These are phyloP conservation scores for Platichthys flesus DNA, from an alignment of 2,113 vertebrate species.

Conservation along the genomic window DNA sequence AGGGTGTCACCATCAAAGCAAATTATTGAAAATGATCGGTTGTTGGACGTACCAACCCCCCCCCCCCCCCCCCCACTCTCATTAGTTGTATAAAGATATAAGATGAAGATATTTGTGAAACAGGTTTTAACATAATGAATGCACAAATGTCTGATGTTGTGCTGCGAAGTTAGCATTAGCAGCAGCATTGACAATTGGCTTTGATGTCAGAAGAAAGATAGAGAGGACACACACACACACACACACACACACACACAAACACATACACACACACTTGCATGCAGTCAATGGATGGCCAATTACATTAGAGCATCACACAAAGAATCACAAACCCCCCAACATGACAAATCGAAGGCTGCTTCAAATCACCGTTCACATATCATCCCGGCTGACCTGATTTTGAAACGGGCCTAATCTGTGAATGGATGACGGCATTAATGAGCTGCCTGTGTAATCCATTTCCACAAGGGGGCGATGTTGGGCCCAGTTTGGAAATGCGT, in stretches of 20 bases:
- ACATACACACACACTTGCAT: neutral
- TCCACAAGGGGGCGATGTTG: constrained; percentile 61
- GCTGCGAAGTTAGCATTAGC: constrained; percentile 5
- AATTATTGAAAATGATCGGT: too few species aligned
- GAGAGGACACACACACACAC: too few species aligned
- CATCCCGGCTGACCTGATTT: constrained; percentile 67
- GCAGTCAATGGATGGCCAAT: neutral
- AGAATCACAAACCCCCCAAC: constrained; percentile 5
- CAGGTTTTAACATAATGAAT: constrained; percentile 21
- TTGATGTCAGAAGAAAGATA: constrained; percentile 37
- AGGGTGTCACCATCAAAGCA: too few species aligned
- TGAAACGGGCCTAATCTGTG: constrained; percentile 44
- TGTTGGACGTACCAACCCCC: neutral
- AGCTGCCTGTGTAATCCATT: neutral
- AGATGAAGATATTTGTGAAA: neutral
- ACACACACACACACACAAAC: too few species aligned
- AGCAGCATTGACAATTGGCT: constrained; percentile 27
- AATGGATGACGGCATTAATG: constrained; percentile 45
- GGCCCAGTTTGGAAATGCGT: constrained; percentile 22
- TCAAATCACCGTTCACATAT: constrained; percentile 47
- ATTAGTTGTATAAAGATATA: neutral
- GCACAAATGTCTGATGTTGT: constrained; percentile 25
- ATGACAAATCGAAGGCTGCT: constrained; percentile 23
- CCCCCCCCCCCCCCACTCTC: neutral
- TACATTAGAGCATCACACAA: constrained; percentile 19